phyloP scores from a whole-genome alignment of 2,113 vertebrate species.

The Rhineura floridana region DNA sequence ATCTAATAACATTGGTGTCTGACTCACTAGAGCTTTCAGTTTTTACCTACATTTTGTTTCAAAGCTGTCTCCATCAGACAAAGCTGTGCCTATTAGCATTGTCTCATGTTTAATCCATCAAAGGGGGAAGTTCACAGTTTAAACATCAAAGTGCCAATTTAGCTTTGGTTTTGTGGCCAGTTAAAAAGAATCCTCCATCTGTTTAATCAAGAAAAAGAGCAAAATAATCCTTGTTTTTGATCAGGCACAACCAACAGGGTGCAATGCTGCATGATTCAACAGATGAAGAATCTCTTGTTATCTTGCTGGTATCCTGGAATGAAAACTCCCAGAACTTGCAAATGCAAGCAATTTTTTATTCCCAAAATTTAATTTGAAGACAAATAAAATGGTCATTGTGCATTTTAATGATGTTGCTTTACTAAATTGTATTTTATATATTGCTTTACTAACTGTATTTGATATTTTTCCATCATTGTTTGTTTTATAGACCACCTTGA shows the following conservation, averaged over 20 bases:
- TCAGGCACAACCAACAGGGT: background rate
- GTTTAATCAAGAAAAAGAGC: background rate
- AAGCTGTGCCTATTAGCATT: background rate
- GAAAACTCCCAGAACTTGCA: background rate
- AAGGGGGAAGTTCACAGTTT: background rate
- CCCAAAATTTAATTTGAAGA: background rate
- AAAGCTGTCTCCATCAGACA: background rate
- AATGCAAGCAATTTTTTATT: accelerated
- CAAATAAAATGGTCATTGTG: too few relatives aligned
- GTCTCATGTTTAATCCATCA: background rate
- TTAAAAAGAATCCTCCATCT: background rate
- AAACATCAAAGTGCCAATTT: background rate
- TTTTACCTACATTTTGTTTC: background rate
- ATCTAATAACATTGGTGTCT: too few relatives aligned
- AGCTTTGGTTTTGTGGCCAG: background rate
- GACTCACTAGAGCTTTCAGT: too few relatives aligned
- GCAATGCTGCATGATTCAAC: background rate
- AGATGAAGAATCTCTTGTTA: background rate
- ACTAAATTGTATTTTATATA: too few relatives aligned
- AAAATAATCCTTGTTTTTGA: background rate
- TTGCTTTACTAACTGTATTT: too few relatives aligned
- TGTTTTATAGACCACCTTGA: background rate
- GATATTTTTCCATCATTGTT: too few relatives aligned
- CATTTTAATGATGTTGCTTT: too few relatives aligned
- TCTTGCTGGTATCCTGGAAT: background rate